Conservation (phyloP, 1,140 invertebrate species). For the Lucilia sericata region DNA sequence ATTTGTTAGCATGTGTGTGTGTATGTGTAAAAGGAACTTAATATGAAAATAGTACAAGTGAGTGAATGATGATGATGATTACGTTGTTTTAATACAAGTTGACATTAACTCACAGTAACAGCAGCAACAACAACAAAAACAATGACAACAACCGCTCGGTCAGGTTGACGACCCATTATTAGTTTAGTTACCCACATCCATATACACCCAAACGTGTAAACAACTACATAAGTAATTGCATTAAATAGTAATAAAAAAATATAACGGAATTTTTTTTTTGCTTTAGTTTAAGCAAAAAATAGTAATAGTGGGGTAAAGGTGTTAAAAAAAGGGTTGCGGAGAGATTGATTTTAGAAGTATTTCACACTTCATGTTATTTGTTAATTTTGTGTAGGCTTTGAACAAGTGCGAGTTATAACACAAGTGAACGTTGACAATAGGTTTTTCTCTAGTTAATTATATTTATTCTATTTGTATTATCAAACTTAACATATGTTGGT, state of each 20-base stretch:
- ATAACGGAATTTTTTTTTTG: not conserved
- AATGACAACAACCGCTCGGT: not conserved
- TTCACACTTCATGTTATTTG: no score
- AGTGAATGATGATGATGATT: not conserved
- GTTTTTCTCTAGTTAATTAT: no score
- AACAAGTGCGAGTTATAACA: no score
- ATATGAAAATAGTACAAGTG: not conserved
- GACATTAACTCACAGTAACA: not conserved
- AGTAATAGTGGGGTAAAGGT: no score
- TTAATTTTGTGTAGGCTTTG: no score
- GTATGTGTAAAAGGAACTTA: slow-evolving; percentile 14
- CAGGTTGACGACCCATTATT: slow-evolving; percentile 23
- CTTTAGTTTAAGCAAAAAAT: no score
- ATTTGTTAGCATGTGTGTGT: not conserved
- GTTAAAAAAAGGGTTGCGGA: no score
- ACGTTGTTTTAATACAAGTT: not conserved
- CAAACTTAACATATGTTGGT: no score
- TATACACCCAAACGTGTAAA: not conserved
- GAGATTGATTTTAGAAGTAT: no score
- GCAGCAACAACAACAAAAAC: not conserved
- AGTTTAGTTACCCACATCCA: not conserved
- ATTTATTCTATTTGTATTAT: no score
- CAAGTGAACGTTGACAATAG: no score
- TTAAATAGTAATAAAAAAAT: not conserved
- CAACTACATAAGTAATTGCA: slow-evolving; percentile 2